Base-by-base conservation (phyloP, 2,888 invertebrate species). In the Itoplectis maculator region DNA sequence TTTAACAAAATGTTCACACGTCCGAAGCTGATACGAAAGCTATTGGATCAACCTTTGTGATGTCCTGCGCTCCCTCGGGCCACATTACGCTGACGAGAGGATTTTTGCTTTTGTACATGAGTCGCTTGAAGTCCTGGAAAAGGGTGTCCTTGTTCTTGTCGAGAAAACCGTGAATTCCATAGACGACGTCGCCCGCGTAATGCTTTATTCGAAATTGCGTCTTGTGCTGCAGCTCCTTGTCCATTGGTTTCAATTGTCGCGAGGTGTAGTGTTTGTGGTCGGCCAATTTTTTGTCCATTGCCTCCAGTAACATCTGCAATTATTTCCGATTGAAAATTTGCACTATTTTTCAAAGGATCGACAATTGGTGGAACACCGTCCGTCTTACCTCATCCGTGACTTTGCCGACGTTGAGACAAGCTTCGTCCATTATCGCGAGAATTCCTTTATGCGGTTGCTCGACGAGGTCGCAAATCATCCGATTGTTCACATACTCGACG, bases 71-170 rank as follows among this genome's bases (percentile, higher is more conserved):
- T 37, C 99, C 99, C 93, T 99, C 99, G 0, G 99, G 99, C 98
- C 99, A 99, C 98, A 99, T 98, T 81, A 94, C 94, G 56, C 95
- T 95, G 54, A 99, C 94, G 86, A 97, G 95, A 20, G 93, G 91
- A 93, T 98, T 97, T 77, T 94, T 94, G 65, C 98, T 98, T 90
- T 96, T 96, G 93, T 96, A 98, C 86, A 99, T 94, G 77, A 99
- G 94, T 37, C 99, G 94, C 94, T 99, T 99, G 90, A 99, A 97
- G 93, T 99, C 99, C 94, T 99, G 99, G 94, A 98, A 99, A 66
- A 99, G 94, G 0, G 97, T 97, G 93, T 99, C 99, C 93, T 97
- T 98, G 94, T 99, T 99, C 94, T 99, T 99, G 93, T 99, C 99
- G 93, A 99, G 95, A 94, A 99, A 99, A 0, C 98, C 98, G 13